Percentiles rank a stretch among this genome's conserved stretches.
These are phyloP conservation scores for Australoheros scitulus DNA, from an alignment of 2,113 vertebrate genomes.

Conservation along the genomic window DNA sequence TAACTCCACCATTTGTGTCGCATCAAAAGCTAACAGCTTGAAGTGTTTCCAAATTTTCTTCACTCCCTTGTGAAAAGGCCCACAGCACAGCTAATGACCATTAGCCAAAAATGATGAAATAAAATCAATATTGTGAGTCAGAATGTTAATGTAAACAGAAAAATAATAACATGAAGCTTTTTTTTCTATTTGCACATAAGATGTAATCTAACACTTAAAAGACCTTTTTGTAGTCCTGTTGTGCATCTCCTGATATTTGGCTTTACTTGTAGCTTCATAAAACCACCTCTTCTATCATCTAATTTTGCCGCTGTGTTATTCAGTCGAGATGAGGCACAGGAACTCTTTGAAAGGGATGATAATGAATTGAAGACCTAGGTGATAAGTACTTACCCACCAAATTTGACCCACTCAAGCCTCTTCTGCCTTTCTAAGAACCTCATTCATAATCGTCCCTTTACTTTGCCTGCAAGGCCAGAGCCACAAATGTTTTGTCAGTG, in stretches of 20 bases:
- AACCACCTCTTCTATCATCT: neutral
- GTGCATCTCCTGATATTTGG: neutral
- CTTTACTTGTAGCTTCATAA: neutral
- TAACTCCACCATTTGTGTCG: accelerated
- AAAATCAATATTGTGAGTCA: neutral
- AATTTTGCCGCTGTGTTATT: neutral
- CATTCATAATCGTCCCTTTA: neutral
- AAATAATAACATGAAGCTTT: neutral
- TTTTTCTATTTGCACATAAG: neutral
- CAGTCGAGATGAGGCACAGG: neutral
- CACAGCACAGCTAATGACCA: accelerated
- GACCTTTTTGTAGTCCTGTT: neutral
- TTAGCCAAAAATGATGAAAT: neutral
- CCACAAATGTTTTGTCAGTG: neutral
- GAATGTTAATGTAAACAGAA: neutral
- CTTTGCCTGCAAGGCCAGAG: constrained; percentile 27
- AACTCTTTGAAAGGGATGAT: neutral
- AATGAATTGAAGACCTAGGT: neutral
- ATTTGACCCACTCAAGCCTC: neutral
- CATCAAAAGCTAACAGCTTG: neutral
- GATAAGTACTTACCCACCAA: neutral
- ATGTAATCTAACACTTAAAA: neutral
- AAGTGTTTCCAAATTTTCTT: neutral
- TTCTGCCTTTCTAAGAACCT: neutral
- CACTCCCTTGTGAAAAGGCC: neutral